phyloP scores from a whole-genome alignment of 2,888 invertebrate genomes.

The Cephus runcator region DNA sequence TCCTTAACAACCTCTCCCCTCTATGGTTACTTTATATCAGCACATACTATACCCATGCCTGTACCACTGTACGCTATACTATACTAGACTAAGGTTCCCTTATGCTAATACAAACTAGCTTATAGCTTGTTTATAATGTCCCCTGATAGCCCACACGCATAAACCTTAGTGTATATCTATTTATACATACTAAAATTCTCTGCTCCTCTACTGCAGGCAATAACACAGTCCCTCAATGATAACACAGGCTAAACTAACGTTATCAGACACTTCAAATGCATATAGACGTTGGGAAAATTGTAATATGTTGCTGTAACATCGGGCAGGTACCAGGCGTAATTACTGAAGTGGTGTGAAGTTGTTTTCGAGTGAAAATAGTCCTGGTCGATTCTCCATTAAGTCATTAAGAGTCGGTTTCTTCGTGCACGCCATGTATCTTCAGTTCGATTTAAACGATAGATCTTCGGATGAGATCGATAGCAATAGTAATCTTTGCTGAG shows the following conservation, averaged over 20 bases:
- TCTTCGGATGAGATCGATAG: not conserved
- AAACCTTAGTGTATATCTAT: not conserved
- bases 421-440: not conserved
- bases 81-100: not conserved
- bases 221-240: not conserved
- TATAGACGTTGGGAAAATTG: too few species aligned
- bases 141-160: not conserved
- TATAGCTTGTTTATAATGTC: not conserved
- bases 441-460: not conserved
- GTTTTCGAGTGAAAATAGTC: not conserved
- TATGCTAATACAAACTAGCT: not conserved
- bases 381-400: not conserved
- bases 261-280: not conserved
- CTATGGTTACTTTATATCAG: not conserved
- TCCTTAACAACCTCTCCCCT: not conserved
- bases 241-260: not conserved
- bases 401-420: not conserved
- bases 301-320: too few species aligned
- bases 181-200: not conserved
- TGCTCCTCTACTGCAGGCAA: not conserved
- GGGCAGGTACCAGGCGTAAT: too few species aligned
- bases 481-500: not conserved
- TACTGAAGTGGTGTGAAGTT: not conserved
- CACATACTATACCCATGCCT: not conserved
- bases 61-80: not conserved